Evolutionary conservation across 2,888 invertebrate genomes (phyloP), one percentile per base, ranked within the genome.

Genomic region (Hyalella azteca): DNA sequence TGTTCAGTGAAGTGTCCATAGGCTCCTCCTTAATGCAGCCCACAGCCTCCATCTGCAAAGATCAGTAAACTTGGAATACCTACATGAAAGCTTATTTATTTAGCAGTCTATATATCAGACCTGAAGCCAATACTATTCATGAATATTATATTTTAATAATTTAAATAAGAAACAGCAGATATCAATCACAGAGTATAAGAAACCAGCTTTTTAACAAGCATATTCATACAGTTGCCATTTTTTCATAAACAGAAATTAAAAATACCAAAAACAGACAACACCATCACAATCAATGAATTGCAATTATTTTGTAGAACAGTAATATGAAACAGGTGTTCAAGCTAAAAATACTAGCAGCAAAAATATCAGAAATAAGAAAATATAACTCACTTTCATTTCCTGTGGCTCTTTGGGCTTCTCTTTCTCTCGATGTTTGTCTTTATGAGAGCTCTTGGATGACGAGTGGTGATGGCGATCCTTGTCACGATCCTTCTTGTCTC

Each of bases 391-490:
- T 19, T 66, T 22, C 66, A n/a, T 66, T 11, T 36, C 36, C 36
- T 66, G 36, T 36, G 32, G 85, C 22, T 82, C 78, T 48, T 80
- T 86, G 40, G 88, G 87, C 82, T 87, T 89, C 50, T 89, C 84
- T 73, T 82, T 82, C 60, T 85, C 85, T 84, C 88, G 87, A 78
- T 88, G 87, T 84, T 89, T 88, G 84, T 89, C 90, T 86, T 86
- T 86, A 36, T 86, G 83, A 85, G 89, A 91, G 89, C 88, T 90
- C 32, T 77, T 73, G 40, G 60, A 48, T 26, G 29, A 54, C 19
- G 48, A 66, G 40, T 48, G 45, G n/a, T 45, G 50, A 41, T 79
- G 78, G 26, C 81, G 60, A 11, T 85, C 83, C 88, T 88, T 91
- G 88, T 87, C 86, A 77, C 86, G 85, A 50, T 87, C 86, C 78